phyloP scores from a whole-genome alignment of 1,140 invertebrate genomes.

The Rhagoletis pomonella region DNA sequence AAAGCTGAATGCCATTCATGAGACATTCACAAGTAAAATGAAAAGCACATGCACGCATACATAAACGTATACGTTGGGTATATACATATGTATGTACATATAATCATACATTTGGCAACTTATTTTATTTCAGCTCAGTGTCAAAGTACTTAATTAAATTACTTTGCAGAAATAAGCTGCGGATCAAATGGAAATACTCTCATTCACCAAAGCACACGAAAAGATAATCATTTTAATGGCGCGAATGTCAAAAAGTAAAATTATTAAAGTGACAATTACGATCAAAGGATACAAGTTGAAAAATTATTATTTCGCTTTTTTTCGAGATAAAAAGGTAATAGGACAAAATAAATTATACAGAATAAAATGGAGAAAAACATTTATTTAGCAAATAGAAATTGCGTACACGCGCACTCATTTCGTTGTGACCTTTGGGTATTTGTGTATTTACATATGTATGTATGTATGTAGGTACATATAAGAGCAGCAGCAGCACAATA shows the following conservation, averaged over 20 bases:
- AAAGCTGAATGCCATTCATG: neutral
- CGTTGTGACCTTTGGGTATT: neutral
- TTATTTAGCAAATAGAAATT: constrained; percentile 19
- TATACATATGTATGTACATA: neutral
- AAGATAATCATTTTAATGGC: constrained; percentile 45
- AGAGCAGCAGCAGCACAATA: neutral
- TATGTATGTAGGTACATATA: too few relatives aligned
- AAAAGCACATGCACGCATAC: neutral
- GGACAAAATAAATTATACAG: neutral
- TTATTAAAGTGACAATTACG: constrained; percentile 32
- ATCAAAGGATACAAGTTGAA: constrained; percentile 40
- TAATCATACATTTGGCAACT: neutral
- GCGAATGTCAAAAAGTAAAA: constrained; percentile 37
- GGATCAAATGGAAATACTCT: neutral
- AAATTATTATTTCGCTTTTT: neutral
- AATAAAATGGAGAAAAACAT: neutral
- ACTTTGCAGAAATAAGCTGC: neutral
- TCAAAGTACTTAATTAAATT: constrained; percentile 26
- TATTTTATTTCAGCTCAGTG: neutral
- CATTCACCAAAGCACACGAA: neutral
- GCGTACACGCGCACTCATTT: neutral
- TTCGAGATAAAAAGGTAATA: neutral
- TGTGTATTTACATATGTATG: neutral
- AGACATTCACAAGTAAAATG: neutral
- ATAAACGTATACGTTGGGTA: neutral